phyloP scores from a whole-genome alignment of 2,888 invertebrate genomes.

The Apamea crenata region DNA sequence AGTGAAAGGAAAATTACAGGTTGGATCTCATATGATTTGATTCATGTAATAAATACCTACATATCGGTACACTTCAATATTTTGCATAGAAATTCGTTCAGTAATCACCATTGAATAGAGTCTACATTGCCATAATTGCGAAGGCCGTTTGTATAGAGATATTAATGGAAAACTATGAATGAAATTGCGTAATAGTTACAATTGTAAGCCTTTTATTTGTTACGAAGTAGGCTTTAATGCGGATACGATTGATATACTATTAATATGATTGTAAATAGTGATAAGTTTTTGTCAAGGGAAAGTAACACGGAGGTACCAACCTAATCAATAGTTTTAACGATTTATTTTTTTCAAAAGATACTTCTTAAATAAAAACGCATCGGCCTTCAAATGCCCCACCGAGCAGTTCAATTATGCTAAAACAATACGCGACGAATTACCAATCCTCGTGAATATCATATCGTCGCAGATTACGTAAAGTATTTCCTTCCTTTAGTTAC shows the following conservation, averaged over 20 bases:
- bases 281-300: slow-evolving; percentile 10
- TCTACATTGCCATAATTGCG: slow-evolving; percentile 21
- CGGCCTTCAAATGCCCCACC: not conserved
- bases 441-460: slow-evolving; percentile 20
- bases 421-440: slow-evolving; percentile 4
- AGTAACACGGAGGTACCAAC: not conserved
- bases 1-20: slow-evolving; percentile 86
- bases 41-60: slow-evolving; percentile 72
- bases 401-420: not conserved
- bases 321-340: not conserved
- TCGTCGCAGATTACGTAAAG: slow-evolving; percentile 45
- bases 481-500: slow-evolving; percentile 54
- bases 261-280: slow-evolving; percentile 16
- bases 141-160: slow-evolving; percentile 22
- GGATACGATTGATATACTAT: slow-evolving; percentile 26
- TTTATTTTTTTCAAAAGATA: not conserved
- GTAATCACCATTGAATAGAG: slow-evolving; percentile 37
- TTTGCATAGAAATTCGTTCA: slow-evolving; percentile 37
- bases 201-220: slow-evolving; percentile 42
- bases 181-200: slow-evolving; percentile 48
- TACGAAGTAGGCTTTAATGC: slow-evolving; percentile 32
- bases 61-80: slow-evolving; percentile 55
- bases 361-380: not conserved
- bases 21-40: slow-evolving; percentile 77
- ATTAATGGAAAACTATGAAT: slow-evolving; percentile 46